Base-by-base conservation (phyloP, 2,113 vertebrate genomes). In the Ictalurus punctatus region DNA sequence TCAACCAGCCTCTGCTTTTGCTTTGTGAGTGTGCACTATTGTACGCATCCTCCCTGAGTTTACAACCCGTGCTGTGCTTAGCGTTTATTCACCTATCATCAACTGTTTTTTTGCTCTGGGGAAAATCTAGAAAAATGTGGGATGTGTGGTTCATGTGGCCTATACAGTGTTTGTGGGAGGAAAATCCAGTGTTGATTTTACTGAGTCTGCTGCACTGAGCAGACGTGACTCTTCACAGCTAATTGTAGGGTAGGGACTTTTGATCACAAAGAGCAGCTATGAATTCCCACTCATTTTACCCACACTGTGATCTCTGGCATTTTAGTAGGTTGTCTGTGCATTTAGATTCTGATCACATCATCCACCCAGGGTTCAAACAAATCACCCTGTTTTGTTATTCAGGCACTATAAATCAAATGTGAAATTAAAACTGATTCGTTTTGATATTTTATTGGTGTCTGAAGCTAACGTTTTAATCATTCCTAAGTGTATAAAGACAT, bases 1-100 rank as follows among this genome's bases (percentile, higher is more conserved):
- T 34, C 89, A 34, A 17, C 76, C 14, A 88, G 85, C 85, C 89
- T 79, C 78, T 74, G 58, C 83, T 90, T 83, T 80, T 87, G 83
- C 83, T 86, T 86, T 89, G 56, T 69, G 58, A 88, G 52, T 14
- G 48, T 61, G 54, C 71, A 74, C 27, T 74, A 25, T 6, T 48
- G 44, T 48, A 48, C 21, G 14, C 6, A 81, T 37, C 69, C 56
- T 78, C 16, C 9, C 2, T 87, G 44, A 52, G 34, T 27, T 67
- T 67, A 67, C 37, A 52, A 23, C 8, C 73, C 48, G 27, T 8
- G 17, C 16, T 52, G 44, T 19, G 58, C 17, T 79, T 54, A 79
- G 25, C 7, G 23, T n/a, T 13, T 16, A 23, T 52, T 78, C 23
- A 78, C 10, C 25, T 52, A 23, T 74, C 71, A 40, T 44, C 8